These are phyloP conservation scores for Zaprionus camerounensis DNA, from an alignment of 1,140 invertebrate genomes.

Conservation along the genomic window DNA sequence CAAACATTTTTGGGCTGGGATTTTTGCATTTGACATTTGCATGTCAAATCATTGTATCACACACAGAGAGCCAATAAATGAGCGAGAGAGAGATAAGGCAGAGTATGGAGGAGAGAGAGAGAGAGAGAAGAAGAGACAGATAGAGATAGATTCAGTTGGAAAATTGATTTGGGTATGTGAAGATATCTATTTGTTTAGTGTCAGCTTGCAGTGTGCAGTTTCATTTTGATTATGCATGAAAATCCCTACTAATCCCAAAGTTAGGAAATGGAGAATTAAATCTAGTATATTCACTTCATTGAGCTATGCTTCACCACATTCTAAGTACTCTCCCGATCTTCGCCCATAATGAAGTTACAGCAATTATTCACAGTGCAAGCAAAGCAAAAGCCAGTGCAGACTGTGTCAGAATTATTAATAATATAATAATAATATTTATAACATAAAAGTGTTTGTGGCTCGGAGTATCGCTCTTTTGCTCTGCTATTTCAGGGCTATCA, in stretches of 20 bases:
- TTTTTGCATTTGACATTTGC: conserved; percentile 61
- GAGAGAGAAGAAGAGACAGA: background rate
- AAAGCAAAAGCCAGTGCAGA: background rate
- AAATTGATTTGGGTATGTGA: background rate
- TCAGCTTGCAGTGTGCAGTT: conserved; percentile 2
- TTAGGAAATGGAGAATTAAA: background rate
- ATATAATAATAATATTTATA: background rate
- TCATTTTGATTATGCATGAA: background rate
- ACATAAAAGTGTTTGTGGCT: background rate
- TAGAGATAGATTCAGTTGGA: background rate
- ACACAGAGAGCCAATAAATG: conserved; percentile 5
- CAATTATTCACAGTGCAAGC: conserved; percentile 1
- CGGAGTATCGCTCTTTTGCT: background rate
- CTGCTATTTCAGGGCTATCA: background rate
- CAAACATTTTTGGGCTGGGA: conserved; percentile 46
- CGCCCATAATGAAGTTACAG: background rate
- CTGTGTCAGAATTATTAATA: background rate
- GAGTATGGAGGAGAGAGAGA: background rate
- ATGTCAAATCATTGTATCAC: conserved; percentile 43
- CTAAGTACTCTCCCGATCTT: background rate
- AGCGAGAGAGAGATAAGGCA: background rate
- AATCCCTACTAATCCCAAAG: background rate
- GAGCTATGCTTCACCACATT: background rate
- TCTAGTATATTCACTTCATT: background rate
- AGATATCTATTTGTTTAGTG: conserved; percentile 16